Evolutionary conservation across 2,888 invertebrate genomes (phyloP).

Genomic region (Drosophila ezoana): DNA sequence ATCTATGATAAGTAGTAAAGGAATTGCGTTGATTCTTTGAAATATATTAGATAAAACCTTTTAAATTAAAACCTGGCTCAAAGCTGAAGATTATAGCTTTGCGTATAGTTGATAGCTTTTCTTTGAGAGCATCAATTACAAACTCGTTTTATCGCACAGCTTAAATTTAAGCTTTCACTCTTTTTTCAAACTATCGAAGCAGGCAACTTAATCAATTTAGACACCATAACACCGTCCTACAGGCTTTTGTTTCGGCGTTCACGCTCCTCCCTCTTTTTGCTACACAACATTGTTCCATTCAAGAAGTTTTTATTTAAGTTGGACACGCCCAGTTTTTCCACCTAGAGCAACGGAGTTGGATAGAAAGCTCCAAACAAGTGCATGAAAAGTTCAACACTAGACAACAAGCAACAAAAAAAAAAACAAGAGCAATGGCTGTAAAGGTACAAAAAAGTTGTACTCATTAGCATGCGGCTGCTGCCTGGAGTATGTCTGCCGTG

Average conservation of each 20-base stretch:
- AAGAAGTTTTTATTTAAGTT: conserved; percentile 42
- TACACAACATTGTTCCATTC: conserved; percentile 39
- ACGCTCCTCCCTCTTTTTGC: conserved; percentile 2
- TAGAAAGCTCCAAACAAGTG: conserved; percentile 40
- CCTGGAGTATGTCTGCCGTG: conserved; percentile 15
- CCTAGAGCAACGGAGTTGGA: conserved; percentile 3
- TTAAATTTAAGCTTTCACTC: background rate
- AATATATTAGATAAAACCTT: no score
- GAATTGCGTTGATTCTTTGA: background rate
- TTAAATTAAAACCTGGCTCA: no score
- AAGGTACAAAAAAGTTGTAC: conserved; percentile 58
- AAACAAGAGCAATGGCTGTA: conserved; percentile 10
- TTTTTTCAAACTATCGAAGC: conserved; percentile 3
- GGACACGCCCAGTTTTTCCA: conserved; percentile 15
- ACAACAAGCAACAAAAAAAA: conserved; percentile 21
- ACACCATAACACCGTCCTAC: conserved; percentile 23
- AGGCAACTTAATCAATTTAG: conserved; percentile 44
- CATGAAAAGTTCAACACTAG: conserved; percentile 43
- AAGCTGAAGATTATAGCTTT: background rate
- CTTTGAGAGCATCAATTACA: conserved; percentile 10
- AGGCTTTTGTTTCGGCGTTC: conserved; percentile 11
- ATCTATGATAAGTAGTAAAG: background rate
- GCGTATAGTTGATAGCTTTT: background rate
- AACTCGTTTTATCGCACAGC: background rate
- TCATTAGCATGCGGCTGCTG: conserved; percentile 71